Evolutionary conservation across 1,140 invertebrate genomes (phyloP).

Genomic region (Charaxes varanes): DNA sequence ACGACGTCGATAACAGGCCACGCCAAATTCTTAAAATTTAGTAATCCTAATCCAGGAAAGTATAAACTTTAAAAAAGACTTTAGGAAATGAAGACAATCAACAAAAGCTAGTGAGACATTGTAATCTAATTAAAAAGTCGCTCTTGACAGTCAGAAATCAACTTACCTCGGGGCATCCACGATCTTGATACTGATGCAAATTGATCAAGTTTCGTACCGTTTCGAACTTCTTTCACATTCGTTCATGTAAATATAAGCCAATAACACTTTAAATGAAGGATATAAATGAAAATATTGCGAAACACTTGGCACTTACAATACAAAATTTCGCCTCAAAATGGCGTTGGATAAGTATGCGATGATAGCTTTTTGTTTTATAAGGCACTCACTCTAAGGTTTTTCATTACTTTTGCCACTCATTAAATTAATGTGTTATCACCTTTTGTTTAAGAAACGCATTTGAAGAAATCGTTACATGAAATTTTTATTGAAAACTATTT

Average conservation of each 20-base stretch:
- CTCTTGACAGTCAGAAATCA: constrained; percentile 41
- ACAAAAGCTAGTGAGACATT: background rate
- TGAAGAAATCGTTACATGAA: constrained; percentile 29
- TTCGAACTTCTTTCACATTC: constrained; percentile 33
- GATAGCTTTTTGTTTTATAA: constrained; percentile 73
- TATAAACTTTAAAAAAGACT: background rate
- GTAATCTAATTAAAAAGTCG: constrained; percentile 66
- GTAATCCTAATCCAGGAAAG: constrained; percentile 4
- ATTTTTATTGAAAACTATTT: constrained; percentile 59
- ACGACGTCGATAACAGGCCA: constrained; percentile 61
- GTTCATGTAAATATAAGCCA: constrained; percentile 32
- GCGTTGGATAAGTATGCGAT: constrained; percentile 72
- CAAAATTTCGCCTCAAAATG: constrained; percentile 75
- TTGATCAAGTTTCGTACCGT: constrained; percentile 20
- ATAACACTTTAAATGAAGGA: constrained; percentile 30
- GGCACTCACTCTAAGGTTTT: constrained; percentile 54
- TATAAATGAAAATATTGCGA: constrained; percentile 64
- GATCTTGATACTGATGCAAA: constrained; percentile 28
- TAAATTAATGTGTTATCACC: constrained; percentile 43
- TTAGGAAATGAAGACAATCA: no score
- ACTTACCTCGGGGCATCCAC: constrained; percentile 57
- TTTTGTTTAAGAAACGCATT: constrained; percentile 39
- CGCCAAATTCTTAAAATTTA: constrained; percentile 30
- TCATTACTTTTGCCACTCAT: constrained; percentile 52
- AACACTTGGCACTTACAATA: constrained; percentile 74